Evolutionary conservation across 1,140 invertebrate species (phyloP), one percentile per base, ranked within the genome.

Genomic region (Drosophila lini): DNA sequence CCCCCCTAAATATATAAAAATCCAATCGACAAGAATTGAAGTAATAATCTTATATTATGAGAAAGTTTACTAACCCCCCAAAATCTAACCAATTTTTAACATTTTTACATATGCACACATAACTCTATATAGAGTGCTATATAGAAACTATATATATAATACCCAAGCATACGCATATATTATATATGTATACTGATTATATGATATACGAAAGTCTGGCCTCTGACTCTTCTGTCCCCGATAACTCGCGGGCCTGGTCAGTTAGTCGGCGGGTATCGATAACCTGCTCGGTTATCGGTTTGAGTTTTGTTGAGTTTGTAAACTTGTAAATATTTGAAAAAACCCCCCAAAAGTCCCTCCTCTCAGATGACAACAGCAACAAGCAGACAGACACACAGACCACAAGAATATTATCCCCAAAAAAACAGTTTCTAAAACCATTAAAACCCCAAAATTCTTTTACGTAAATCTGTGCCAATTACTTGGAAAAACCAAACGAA

Each of bases 401-500:
- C 50, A 68, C 34, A 60, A 58, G 25, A 55, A 64, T 15, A 58
- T 5, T 15, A 62, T 52, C 57, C 57, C 57, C 70, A 69, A 56
- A 60, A 44, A 52, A 16, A 47, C 28, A 74, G 15, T 63, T 77
- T 77, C 45, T 74, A 76, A 75, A 64, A 68, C 6, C 32, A 36
- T 53, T 53, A 53, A 53, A 53, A 15, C 16, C 13, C 11, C 16
- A 15, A 53, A 15, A 53, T 19, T 62, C 41, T 68, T 53, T 53
- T 68, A 53, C 47, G n/a, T 65, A 67, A 78, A 85, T 83, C 73
- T 89, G 83, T 88, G 83, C 83, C 84, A 88, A 88, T 80, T 67
- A 69, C 71, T 80, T 88, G 57, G 67, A 71, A 52, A 70, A 59
- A 38, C 1, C 16, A 50, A 32, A 50, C 10, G 48, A 52, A 53